Conservation (phyloP, 2,888 invertebrate species). For the Pocota personata region DNA sequence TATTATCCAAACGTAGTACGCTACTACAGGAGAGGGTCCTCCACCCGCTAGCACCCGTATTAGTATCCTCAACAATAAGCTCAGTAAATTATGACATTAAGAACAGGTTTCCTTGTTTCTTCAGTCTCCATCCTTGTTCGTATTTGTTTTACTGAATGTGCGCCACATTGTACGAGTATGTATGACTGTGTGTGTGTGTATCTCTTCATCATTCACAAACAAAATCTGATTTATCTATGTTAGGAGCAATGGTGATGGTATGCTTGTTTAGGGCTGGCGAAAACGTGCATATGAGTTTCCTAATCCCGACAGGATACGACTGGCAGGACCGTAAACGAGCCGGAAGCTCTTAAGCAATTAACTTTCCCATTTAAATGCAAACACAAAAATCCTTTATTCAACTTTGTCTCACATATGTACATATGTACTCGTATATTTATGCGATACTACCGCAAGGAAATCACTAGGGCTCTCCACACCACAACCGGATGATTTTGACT, state of each 20-base stretch:
- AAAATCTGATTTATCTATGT: conserved; percentile 31
- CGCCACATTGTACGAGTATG: not conserved
- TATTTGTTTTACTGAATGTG: conserved; percentile 7
- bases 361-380: conserved; percentile 71
- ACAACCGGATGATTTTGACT: not conserved
- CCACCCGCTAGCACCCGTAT: not conserved
- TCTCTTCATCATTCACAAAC: conserved; percentile 23
- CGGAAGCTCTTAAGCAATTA: conserved; percentile 70
- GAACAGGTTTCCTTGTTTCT: conserved; percentile 38
- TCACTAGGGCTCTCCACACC: not conserved
- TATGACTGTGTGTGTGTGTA: too few relatives aligned
- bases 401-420: conserved; percentile 28
- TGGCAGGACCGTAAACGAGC: conserved; percentile 62
- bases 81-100: conserved; percentile 60
- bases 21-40: not conserved
- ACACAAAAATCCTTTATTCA: conserved; percentile 69
- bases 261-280: conserved; percentile 1
- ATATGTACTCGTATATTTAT: conserved; percentile 10
- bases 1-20: conserved; percentile 13
- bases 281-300: conserved; percentile 45
- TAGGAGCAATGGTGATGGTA: not conserved
- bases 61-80: conserved; percentile 18
- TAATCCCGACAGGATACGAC: conserved; percentile 54
- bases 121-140: conserved; percentile 18
- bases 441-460: conserved; percentile 16